Conservation (phyloP, 2,888 invertebrate species). For the Tachina fera region DNA sequence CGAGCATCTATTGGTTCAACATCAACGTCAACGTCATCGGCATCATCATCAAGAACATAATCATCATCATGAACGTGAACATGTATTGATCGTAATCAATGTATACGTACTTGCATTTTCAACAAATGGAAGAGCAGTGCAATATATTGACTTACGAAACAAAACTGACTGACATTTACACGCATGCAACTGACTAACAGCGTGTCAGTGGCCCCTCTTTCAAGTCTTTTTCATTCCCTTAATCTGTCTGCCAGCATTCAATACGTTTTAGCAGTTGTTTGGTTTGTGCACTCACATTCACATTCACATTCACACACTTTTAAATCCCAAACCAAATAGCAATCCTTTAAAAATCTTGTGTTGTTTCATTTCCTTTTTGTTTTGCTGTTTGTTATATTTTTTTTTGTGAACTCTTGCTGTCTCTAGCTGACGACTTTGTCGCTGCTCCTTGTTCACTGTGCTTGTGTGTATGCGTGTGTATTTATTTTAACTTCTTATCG, state of each 20-base stretch:
- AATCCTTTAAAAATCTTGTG: conserved; percentile 36
- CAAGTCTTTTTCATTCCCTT: neutral
- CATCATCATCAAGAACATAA: neutral
- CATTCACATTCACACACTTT: conserved; percentile 38
- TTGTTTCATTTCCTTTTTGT: conserved; percentile 25
- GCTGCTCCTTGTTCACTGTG: neutral
- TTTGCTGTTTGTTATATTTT: neutral
- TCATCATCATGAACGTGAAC: conserved; percentile 19
- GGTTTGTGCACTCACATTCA: conserved; percentile 35
- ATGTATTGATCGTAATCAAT: conserved; percentile 57
- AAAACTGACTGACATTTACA: conserved; percentile 40
- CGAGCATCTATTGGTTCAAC: conserved; percentile 35
- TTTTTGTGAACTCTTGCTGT: neutral
- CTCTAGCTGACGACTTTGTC: neutral
- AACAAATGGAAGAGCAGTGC: conserved; percentile 31
- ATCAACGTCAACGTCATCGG: conserved; percentile 4
- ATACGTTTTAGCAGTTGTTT: conserved; percentile 34
- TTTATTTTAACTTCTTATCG: conserved; percentile 8
- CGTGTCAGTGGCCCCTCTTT: neutral
- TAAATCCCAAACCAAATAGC: conserved; percentile 44
- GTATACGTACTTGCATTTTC: conserved; percentile 9
- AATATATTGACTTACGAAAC: conserved; percentile 49
- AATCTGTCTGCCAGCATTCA: conserved; percentile 34
- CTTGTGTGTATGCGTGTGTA: neutral
- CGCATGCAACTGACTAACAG: conserved; percentile 22